Conservation (phyloP, 2,113 vertebrate species). For the Megaceryle maxima region DNA sequence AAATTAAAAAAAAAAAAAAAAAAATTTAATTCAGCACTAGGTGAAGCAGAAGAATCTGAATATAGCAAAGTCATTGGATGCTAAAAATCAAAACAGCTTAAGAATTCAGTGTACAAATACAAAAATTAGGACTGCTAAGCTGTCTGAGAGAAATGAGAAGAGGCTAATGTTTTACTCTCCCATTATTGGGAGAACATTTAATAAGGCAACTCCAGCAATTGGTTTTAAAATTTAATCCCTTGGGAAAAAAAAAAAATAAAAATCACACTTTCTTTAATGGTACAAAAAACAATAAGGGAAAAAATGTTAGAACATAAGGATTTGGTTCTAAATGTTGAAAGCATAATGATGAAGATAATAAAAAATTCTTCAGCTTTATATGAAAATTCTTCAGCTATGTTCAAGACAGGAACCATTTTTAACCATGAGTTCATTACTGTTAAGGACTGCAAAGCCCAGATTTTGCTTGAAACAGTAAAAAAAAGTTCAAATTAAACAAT, state of each 20-base stretch:
- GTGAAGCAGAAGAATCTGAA: background rate
- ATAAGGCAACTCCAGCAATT: background rate
- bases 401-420: background rate
- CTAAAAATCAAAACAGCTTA: background rate
- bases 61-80: background rate
- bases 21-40: background rate
- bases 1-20: constrained; percentile 25
- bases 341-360: background rate
- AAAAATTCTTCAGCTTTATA: background rate
- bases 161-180: background rate
- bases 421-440: background rate
- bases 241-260: background rate
- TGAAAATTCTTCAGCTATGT: background rate
- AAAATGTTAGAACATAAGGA: background rate
- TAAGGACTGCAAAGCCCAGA: background rate
- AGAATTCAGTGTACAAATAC: background rate
- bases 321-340: background rate
- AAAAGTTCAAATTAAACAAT: background rate
- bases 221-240: constrained; percentile 1
- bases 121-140: background rate
- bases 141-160: background rate
- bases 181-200: background rate
- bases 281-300: background rate
- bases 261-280: background rate
- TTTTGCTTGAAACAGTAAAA: background rate